Percentiles rank a stretch among this genome's conserved stretches.
These are phyloP conservation scores for Acrocephalus scirpaceus DNA, from an alignment of 2,797 vertebrate species.

Conservation along the genomic window DNA sequence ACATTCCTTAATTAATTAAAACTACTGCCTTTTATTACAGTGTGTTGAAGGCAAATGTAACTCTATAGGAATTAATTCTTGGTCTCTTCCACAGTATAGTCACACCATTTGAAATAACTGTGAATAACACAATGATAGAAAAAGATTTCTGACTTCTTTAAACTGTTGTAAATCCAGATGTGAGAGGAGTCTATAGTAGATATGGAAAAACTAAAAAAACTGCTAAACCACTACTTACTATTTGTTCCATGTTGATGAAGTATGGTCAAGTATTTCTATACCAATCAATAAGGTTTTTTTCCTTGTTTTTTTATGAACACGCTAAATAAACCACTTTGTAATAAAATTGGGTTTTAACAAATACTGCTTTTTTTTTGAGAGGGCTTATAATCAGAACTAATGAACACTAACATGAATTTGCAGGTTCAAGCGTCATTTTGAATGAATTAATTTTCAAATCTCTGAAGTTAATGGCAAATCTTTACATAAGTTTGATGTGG, in stretches of 20 bases:
- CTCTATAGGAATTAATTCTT: not conserved
- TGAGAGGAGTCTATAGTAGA: not conserved
- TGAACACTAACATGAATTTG: not conserved
- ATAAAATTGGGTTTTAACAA: not conserved
- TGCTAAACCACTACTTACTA: not conserved
- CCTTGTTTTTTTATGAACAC: not conserved
- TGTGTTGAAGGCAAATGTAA: not conserved
- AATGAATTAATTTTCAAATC: not conserved
- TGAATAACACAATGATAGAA: not conserved
- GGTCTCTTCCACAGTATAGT: not conserved
- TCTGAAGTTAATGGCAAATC: not conserved
- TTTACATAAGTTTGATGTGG: not conserved
- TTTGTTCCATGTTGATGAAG: not conserved
- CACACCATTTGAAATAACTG: not conserved
- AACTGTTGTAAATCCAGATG: not conserved
- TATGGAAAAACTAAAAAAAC: not conserved
- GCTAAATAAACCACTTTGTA: not conserved
- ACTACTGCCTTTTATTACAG: not conserved
- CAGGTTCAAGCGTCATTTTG: not conserved
- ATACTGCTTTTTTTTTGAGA: not conserved
- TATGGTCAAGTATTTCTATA: not conserved
- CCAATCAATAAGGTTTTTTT: not conserved
- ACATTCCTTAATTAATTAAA: slow-evolving; percentile 30
- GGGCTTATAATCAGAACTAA: not conserved
- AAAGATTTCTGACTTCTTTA: not conserved